Evolutionary conservation across 1,140 invertebrate species (phyloP), one percentile per base, ranked within the genome.

Genomic region (Zaprionus tsacasi): DNA sequence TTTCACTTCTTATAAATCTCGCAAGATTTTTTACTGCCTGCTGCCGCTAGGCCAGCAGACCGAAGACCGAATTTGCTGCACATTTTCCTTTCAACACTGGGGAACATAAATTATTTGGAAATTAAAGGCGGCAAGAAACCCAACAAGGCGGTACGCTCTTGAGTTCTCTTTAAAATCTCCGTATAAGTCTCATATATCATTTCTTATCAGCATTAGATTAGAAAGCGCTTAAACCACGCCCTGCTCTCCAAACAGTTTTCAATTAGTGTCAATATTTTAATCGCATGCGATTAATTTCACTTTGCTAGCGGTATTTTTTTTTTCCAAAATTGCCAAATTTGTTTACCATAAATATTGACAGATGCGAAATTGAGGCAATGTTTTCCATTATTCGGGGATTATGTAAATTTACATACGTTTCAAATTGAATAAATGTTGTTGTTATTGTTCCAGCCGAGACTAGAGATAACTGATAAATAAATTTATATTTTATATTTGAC

Each of bases 1-100:
- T 86, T 86, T 86, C 70, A 81, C 82, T 86, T 86, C 82, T 86
- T 86, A 86, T 86, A 86, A 87, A 86, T 86, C 82, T 86, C 61
- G 65, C 55, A 73, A 45, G 61, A 70, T 81, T 69, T 65, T 68
- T 72, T 71, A 65, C 43, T 43, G 63, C 60, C 56, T 63, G 27
- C 56, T 63, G 27, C 33, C 27, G 60, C 60, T 54, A 25, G 27
- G 27, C 45, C 3, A 21, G 15, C 40, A 15, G 40, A 43, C 6
- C 40, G 40, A 48, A 50, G 50, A 67, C 25, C 40, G 38, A 74
- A 61, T 52, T 60, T 52, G 60, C 40, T 30, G 36, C 45, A 65
- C 70, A 60, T 54, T 72, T 66, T 54, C 13, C 40, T 63, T 50
- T 58, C 52, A 69, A 25, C 59, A 35, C 17, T 33, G n/a, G 35